Percentiles rank a stretch among this genome's conserved stretches.
Evolutionary conservation across 30 jellyfish, hydroid and myxozoan species (phyloP).

Genomic region (Mastigias papua): DNA sequence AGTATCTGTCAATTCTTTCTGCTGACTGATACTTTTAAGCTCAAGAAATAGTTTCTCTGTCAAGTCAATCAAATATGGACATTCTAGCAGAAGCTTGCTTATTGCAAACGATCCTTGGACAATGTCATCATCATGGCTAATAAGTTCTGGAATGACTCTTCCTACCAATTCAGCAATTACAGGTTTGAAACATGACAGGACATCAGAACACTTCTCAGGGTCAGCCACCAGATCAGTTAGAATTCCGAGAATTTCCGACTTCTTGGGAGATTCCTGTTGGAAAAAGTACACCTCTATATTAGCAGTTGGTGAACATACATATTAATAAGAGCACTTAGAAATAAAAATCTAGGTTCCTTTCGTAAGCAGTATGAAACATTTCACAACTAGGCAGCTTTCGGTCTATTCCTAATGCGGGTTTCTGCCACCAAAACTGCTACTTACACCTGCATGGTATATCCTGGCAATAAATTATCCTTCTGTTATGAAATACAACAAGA

Average conservation of each 20-base stretch:
- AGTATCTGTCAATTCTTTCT: not conserved
- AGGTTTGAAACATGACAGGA: constrained; percentile 44
- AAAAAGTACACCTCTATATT: too few species aligned
- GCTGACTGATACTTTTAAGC: not conserved
- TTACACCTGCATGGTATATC: too few species aligned
- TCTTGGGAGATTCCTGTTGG: constrained; percentile 19
- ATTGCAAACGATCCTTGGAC: constrained; percentile 13
- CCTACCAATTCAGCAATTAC: constrained; percentile 43
- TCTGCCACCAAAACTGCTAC: too few species aligned
- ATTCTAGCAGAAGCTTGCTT: constrained; percentile 24
- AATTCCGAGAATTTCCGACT: constrained; percentile 20
- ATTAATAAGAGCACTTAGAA: too few species aligned
- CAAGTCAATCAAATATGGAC: constrained; percentile 25
- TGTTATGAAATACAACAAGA: too few species aligned
- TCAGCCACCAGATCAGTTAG: constrained; percentile 11
- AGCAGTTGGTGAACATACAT: too few species aligned
- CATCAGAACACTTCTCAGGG: constrained; percentile 14
- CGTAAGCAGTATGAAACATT: too few species aligned
- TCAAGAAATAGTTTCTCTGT: not conserved
- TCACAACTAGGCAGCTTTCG: too few species aligned
- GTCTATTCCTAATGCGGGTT: too few species aligned
- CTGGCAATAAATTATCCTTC: too few species aligned
- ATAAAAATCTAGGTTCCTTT: too few species aligned
- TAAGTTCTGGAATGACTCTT: constrained; percentile 2
- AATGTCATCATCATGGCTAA: not conserved